These are phyloP conservation scores for Corella eumyota DNA, from an alignment of 23 tunicate genomes.

Conservation along the genomic window DNA sequence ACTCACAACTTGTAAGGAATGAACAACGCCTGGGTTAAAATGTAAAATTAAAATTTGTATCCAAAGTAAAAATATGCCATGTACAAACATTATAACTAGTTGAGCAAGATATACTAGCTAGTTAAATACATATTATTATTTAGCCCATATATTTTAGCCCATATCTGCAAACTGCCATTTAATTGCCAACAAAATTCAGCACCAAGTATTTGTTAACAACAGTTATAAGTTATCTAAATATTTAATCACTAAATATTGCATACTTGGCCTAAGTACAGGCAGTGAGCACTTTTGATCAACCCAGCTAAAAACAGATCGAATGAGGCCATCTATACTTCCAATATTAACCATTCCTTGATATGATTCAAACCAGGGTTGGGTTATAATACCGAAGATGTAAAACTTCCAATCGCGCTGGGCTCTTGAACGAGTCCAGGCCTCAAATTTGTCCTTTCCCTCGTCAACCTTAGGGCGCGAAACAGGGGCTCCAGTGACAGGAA, in stretches of 20 bases:
- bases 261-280: conserved; percentile 43
- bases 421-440: conserved; percentile 39
- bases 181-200: no score
- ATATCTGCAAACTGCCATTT: no score
- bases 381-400: conserved; percentile 42
- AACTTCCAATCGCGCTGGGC: conserved; percentile 77
- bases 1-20: conserved; percentile 59
- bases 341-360: conserved; percentile 55
- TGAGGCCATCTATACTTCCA: conserved; percentile 26
- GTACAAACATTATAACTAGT: no score
- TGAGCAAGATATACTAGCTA: no score
- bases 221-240: neutral
- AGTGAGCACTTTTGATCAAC: conserved; percentile 61
- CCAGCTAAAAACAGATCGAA: conserved; percentile 46
- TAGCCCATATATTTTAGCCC: no score
- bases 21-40: conserved; percentile 44
- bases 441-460: conserved; percentile 23
- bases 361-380: conserved; percentile 67
- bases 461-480: conserved; percentile 37
- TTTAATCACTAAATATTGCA: conserved; percentile 1
- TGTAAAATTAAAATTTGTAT: neutral
- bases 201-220: neutral
- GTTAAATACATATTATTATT: no score
- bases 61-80: conserved; percentile 3
- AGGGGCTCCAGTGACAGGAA: conserved; percentile 84